phyloP scores from a whole-genome alignment of 2,797 vertebrate genomes.

The Hippoglossus hippoglossus region DNA sequence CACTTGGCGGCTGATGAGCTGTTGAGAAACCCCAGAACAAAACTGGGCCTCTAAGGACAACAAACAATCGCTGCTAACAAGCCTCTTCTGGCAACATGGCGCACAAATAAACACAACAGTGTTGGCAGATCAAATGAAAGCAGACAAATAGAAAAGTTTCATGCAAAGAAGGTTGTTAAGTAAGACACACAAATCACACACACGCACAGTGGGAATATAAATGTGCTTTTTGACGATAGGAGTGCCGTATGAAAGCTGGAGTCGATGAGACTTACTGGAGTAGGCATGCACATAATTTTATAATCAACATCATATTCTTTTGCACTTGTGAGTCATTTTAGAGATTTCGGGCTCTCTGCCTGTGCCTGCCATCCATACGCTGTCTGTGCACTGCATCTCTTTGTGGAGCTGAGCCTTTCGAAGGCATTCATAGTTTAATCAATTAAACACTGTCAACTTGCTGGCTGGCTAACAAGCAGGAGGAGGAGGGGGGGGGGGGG shows the following conservation, averaged over 20 bases:
- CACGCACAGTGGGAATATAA: conserved; percentile 34
- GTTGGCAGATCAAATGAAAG: conserved; percentile 64
- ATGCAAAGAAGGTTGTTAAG: conserved; percentile 46
- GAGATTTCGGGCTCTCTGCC: conserved; percentile 52
- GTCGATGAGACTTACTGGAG: conserved; percentile 63
- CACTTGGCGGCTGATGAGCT: conserved; percentile 61
- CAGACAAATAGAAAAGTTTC: conserved; percentile 60
- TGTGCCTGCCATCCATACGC: conserved; percentile 39
- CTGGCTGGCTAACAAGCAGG: conserved; percentile 67
- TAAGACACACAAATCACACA: conserved; percentile 31
- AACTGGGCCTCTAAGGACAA: conserved; percentile 57
- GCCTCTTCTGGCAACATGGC: conserved; percentile 44
- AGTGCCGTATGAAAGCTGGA: conserved; percentile 49
- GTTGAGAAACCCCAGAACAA: conserved; percentile 46
- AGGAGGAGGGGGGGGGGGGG: neutral
- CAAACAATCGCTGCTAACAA: conserved; percentile 70
- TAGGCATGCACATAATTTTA: conserved; percentile 70
- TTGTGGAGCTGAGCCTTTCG: conserved; percentile 55
- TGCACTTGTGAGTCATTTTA: conserved; percentile 50
- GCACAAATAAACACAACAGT: conserved; percentile 55
- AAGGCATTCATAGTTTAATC: conserved; percentile 71
- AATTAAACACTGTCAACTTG: conserved; percentile 68
- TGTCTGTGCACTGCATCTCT: conserved; percentile 41
- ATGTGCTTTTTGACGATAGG: conserved; percentile 58
- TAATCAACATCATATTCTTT: conserved; percentile 74